Conservation (phyloP, 35 echinoderm and acorn worm genomes). For the Lytechinus variegatus region DNA sequence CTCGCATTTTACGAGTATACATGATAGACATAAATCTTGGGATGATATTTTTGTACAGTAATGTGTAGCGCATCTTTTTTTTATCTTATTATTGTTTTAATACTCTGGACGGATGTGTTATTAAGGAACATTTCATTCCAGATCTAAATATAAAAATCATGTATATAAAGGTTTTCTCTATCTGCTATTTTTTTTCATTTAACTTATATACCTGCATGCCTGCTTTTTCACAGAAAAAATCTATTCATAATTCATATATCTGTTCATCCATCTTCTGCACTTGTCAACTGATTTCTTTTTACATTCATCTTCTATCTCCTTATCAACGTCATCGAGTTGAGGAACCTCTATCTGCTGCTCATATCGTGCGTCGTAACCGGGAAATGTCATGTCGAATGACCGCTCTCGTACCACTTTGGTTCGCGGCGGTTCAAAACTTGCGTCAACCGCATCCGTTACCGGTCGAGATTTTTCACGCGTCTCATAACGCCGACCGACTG, state of each 20-base stretch:
- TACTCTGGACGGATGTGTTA: too few relatives aligned
- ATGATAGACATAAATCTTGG: too few relatives aligned
- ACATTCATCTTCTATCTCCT: conserved; percentile 27
- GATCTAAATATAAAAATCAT: too few relatives aligned
- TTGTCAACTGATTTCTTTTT: conserved; percentile 16
- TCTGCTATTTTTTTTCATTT: too few relatives aligned
- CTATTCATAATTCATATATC: background rate
- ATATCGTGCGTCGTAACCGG: conserved; percentile 25
- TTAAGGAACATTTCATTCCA: too few relatives aligned
- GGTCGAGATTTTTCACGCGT: background rate
- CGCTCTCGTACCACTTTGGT: background rate
- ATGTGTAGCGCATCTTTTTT: too few relatives aligned
- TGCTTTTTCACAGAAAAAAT: too few relatives aligned
- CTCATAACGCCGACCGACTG: background rate
- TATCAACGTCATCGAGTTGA: conserved; percentile 18
- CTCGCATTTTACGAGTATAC: too few relatives aligned
- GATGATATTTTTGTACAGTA: too few relatives aligned
- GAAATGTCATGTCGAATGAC: conserved; percentile 25
- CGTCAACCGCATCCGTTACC: conserved; percentile 2
- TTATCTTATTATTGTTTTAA: too few relatives aligned
- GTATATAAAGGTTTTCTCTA: too few relatives aligned
- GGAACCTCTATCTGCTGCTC: background rate
- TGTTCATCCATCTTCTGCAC: conserved; percentile 24
- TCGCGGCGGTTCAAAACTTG: background rate
- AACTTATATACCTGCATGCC: too few relatives aligned